Percentiles rank a stretch among this genome's conserved stretches.
Conservation (phyloP, 2,888 invertebrate species). For the Ganaspis brasiliensis region DNA sequence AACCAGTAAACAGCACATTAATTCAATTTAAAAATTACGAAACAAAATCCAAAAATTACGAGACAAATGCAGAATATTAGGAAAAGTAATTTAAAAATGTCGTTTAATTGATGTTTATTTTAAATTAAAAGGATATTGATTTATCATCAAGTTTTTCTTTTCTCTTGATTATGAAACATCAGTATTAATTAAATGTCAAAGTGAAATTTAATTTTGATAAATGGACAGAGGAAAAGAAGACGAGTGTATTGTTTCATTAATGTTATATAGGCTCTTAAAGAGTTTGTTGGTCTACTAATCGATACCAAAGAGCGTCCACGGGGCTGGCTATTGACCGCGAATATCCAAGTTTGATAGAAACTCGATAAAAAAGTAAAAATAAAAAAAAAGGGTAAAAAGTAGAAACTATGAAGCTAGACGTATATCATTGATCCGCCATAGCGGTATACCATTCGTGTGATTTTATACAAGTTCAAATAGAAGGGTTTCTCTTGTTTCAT, state of each 20-base stretch:
- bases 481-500: background rate
- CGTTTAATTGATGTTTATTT: too few relatives aligned
- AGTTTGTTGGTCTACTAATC: slow-evolving; percentile 12
- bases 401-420: background rate
- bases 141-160: too few relatives aligned
- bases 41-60: too few relatives aligned
- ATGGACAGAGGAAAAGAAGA: background rate
- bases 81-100: too few relatives aligned
- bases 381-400: slow-evolving; percentile 6
- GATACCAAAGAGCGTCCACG: slow-evolving; percentile 22
- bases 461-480: background rate
- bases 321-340: slow-evolving; percentile 16
- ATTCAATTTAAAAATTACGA: background rate
- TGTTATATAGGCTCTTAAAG: background rate
- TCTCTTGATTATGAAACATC: too few relatives aligned
- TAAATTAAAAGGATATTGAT: too few relatives aligned
- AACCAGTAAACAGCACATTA: background rate
- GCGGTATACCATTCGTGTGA: background rate
- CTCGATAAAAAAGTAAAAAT: slow-evolving; percentile 12
- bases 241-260: slow-evolving; percentile 21
- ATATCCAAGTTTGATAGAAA: slow-evolving; percentile 22
- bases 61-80: too few relatives aligned
- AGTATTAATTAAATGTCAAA: background rate
- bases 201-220: slow-evolving; percentile 1
- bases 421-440: background rate